Evolutionary conservation across 2,797 vertebrate species (phyloP), one percentile per base, ranked within the genome.

Genomic region (Microtus obscurus): DNA sequence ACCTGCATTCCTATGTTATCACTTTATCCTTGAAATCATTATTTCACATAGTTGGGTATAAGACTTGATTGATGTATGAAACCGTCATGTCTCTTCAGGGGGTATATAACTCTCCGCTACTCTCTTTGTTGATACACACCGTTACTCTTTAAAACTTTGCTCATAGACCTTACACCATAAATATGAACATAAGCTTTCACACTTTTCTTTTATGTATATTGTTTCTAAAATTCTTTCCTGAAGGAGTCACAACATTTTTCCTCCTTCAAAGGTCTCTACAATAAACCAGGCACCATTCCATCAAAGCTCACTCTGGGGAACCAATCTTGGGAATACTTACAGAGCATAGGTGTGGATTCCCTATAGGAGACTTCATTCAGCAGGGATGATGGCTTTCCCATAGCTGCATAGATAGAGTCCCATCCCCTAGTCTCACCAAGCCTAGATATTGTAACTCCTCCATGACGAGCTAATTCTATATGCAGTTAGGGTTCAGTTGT

Each of bases 111-210:
- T 29, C 74, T 80, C 73, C 45, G n/a, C 27, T 74, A 21, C 63
- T 94, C 85, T 79, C 13, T 87, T 89, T 85, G n/a, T 89, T 85
- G 25, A 17, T 91, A 45, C 76, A 78, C 29, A 71, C 9, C 65
- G 2, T 34, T 23, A 51, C 51, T 77, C 80, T 94, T 83, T 56
- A 74, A 92, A 71, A 34, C 53, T 80, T 92, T 69, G 2, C 74
- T 87, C 11, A 31, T 79, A 77, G 29, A 2, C 69, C 53, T 96
- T 91, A 89, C 56, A 71, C 73, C 45, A n/a, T 43, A 87, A 74
- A 82, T 78, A 59, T 5, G 25, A 83, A n/a, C 31, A 48, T 5
- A 69, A 37, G 23, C 27, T 31, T 91, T 80, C 37, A 6, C 14
- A 29, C 85, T 63, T 83, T 65, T 83, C 27, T 45, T 45, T 45